Percentiles rank a stretch among this genome's conserved stretches.
Evolutionary conservation across 1,140 invertebrate species (phyloP).

Genomic region (Arctopsyche grandis): DNA sequence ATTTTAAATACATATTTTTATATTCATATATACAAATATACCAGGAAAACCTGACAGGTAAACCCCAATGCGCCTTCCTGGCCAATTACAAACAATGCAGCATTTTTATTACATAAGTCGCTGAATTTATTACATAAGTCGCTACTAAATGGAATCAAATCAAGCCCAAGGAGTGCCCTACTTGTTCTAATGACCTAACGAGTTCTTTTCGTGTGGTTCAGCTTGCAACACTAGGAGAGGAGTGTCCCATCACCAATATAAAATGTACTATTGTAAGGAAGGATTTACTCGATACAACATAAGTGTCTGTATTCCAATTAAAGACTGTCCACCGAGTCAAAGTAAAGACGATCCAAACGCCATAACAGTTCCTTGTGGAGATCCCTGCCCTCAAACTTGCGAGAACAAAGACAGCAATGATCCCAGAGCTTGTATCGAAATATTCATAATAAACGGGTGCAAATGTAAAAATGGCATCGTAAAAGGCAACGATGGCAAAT

Average conservation of each 20-base stretch:
- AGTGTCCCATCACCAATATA: conserved; percentile 19
- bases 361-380: conserved; percentile 25
- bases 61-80: too few relatives aligned
- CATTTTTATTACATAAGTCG: too few relatives aligned
- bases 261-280: conserved; percentile 37
- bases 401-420: conserved; percentile 21
- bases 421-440: not conserved
- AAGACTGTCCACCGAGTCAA: conserved; percentile 10
- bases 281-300: conserved; percentile 1
- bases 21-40: too few relatives aligned
- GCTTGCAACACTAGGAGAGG: conserved; percentile 52
- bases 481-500: conserved; percentile 20
- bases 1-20: too few relatives aligned
- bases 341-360: conserved; percentile 35
- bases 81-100: too few relatives aligned
- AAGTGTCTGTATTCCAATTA: not conserved
- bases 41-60: too few relatives aligned
- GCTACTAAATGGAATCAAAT: too few relatives aligned
- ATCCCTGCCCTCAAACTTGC: conserved; percentile 44
- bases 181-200: conserved; percentile 42
- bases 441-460: conserved; percentile 31
- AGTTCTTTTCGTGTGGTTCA: conserved; percentile 37
- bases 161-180: conserved; percentile 22
- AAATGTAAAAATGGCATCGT: conserved; percentile 39
- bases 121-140: too few relatives aligned